Base-by-base conservation (phyloP, 2,797 vertebrate genomes). In the Serranus cabrilla region DNA sequence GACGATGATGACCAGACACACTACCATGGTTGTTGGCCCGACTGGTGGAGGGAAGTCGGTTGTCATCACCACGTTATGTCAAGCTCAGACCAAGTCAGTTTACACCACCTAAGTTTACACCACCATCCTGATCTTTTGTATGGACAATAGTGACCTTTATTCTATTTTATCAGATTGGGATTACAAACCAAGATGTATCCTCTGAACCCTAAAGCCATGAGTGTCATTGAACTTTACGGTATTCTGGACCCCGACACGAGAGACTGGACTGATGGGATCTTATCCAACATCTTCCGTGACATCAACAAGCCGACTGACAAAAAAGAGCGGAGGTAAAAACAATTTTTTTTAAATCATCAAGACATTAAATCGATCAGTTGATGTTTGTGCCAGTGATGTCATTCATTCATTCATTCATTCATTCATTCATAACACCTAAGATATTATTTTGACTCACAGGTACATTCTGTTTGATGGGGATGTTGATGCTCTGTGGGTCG, bases 381-480 rank as follows among this genome's bases (percentile, higher is more conserved):
- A 42, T 23, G 23, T 14, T 45, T 25, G 23, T 51, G 8, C 5
- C 12, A 25, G 5, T 31, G 10, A 57, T 39, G 4, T 6, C 11
- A 11, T 55, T 51, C 12, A 23, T 51, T 43, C 5, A n/a, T 37
- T 23, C 7, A 61, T 34, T 51, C 11, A 49, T n/a, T n/a, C n/a
- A n/a, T n/a, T 27, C 27, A 27, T 27, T 27, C 27, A 27, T 18
- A 47, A 16, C 21, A 50, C 27, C 39, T 55, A 17, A 72, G 14
- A 31, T 12, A 27, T 66, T 2, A 11, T 50, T 81, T 63, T 63
- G 43, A 65, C 62, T 46, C 14, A 20, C 92, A 99, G 98, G 90
- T 99, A 99, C 76, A 97, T 99, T 74, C 92, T 99, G 65, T 99
- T 99, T 85, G 98, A 99, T 76, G 98, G 98, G 4, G 98, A 99